Evolutionary conservation across 2,797 vertebrate genomes (phyloP).

Genomic region (Hozukius guyotensis): DNA sequence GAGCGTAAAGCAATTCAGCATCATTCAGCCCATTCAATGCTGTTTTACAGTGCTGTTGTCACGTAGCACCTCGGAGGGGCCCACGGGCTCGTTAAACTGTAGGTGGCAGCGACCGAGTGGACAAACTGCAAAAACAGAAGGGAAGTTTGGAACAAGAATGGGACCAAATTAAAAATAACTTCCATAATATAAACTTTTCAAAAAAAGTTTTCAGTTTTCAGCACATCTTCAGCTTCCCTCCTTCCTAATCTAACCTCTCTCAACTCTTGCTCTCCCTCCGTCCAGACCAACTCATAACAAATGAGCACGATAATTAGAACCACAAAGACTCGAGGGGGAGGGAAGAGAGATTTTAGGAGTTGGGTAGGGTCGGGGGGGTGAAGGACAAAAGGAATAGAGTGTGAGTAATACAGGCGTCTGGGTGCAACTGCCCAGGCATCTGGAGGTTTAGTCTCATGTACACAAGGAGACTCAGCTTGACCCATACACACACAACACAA

Average conservation of each 20-base stretch:
- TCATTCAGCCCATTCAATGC: constrained; percentile 16
- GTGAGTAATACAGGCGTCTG: constrained; percentile 68
- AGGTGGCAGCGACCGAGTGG: constrained; percentile 10
- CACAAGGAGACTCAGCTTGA: constrained; percentile 29
- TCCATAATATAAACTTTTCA: not conserved
- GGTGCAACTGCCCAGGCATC: constrained; percentile 61
- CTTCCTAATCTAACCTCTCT: constrained; percentile 17
- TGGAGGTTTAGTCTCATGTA: constrained; percentile 46
- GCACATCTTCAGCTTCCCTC: not conserved
- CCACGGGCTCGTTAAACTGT: constrained; percentile 25
- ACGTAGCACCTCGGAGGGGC: constrained; percentile 16
- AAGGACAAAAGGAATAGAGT: constrained; percentile 64
- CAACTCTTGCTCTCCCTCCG: constrained; percentile 20
- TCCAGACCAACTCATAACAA: constrained; percentile 64
- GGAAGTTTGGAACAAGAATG: too few species aligned
- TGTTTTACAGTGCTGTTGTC: constrained; percentile 49
- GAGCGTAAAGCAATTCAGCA: constrained; percentile 26
- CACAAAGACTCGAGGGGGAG: constrained; percentile 58
- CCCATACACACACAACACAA: not conserved
- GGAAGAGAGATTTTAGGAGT: constrained; percentile 14
- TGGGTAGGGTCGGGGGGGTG: not conserved
- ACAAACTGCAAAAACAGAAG: not conserved
- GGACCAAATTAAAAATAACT: not conserved
- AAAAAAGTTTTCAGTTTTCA: not conserved
- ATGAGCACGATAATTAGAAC: constrained; percentile 73